A percentile compares a stretch with the other conserved stretches of the same genome.
phyloP scores from a whole-genome alignment of 2,113 vertebrate species.

The Psammodynastes pulverulentus region DNA sequence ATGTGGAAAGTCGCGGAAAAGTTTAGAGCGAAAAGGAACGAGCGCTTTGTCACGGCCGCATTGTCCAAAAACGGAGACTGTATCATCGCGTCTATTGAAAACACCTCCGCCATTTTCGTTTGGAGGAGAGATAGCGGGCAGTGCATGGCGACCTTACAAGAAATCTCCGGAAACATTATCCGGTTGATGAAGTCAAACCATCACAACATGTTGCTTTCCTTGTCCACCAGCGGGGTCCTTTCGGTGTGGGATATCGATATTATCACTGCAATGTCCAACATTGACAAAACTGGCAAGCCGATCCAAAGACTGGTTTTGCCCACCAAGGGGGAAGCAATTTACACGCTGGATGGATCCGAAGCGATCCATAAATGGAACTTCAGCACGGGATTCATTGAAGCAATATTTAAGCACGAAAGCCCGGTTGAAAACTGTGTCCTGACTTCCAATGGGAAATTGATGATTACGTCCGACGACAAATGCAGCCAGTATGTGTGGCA shows the following conservation, averaged over 20 bases:
- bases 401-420: slow-evolving; percentile 95
- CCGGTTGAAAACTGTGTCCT: slow-evolving; percentile 93
- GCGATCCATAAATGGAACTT: slow-evolving; percentile 98
- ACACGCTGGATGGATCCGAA: slow-evolving; percentile 93
- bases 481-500: slow-evolving; percentile 98
- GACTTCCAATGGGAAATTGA: slow-evolving; percentile 90
- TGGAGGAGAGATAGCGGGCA: slow-evolving; percentile 97
- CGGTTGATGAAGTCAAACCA: slow-evolving; percentile 95
- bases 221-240: slow-evolving; percentile 93
- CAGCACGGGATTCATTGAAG: slow-evolving; percentile 93
- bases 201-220: slow-evolving; percentile 92
- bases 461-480: slow-evolving; percentile 96
- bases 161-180: slow-evolving; percentile 95
- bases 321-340: slow-evolving; percentile 91
- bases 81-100: slow-evolving; percentile 98
- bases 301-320: slow-evolving; percentile 88
- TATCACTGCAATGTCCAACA: slow-evolving; percentile 98
- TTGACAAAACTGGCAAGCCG: slow-evolving; percentile 96
- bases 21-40: slow-evolving; percentile 93
- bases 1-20: slow-evolving; percentile 97
- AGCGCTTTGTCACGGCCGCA: slow-evolving; percentile 90
- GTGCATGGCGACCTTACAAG: slow-evolving; percentile 96
- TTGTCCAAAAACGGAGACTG: slow-evolving; percentile 95
- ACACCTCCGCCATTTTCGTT: slow-evolving; percentile 96
- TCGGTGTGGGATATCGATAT: slow-evolving; percentile 98